These are phyloP conservation scores for Phalacrocorax pelagicus DNA, from an alignment of 2,113 vertebrate genomes.

Conservation along the genomic window DNA sequence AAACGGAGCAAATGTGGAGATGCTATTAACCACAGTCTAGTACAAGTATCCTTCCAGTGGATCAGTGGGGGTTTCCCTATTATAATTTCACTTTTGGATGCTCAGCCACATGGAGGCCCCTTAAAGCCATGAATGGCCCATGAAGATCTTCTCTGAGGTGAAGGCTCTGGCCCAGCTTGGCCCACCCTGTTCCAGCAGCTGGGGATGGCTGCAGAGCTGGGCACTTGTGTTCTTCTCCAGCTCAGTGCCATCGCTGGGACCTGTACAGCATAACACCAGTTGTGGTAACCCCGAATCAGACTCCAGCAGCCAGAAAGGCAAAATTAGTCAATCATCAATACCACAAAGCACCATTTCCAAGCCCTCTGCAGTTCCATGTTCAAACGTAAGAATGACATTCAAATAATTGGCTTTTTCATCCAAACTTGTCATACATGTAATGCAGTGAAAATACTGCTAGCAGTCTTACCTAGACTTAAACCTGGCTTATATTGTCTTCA, in stretches of 20 bases:
- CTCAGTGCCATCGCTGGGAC: background rate
- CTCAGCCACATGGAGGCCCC: background rate
- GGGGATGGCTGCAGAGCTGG: background rate
- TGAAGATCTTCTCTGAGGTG: background rate
- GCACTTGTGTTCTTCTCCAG: rapidly evolving
- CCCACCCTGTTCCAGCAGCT: background rate
- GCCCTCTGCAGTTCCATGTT: background rate
- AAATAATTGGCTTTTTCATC: background rate
- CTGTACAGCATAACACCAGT: rapidly evolving
- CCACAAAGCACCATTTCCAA: background rate
- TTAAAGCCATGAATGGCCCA: background rate
- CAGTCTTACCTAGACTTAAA: background rate
- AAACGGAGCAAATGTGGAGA: background rate
- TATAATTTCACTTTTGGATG: background rate
- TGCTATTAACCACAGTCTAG: background rate
- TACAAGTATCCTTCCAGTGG: background rate
- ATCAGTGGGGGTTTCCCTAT: background rate
- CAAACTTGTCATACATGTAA: background rate
- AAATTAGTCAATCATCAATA: background rate
- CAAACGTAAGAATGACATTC: rapidly evolving
- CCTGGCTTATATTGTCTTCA: background rate
- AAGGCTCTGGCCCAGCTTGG: background rate
- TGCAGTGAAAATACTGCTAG: background rate
- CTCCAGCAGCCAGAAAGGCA: background rate
- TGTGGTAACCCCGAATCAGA: background rate